Percentiles rank a stretch among this genome's conserved stretches.
phyloP scores from a whole-genome alignment of 1,140 invertebrate species.

The Drosophila auraria region DNA sequence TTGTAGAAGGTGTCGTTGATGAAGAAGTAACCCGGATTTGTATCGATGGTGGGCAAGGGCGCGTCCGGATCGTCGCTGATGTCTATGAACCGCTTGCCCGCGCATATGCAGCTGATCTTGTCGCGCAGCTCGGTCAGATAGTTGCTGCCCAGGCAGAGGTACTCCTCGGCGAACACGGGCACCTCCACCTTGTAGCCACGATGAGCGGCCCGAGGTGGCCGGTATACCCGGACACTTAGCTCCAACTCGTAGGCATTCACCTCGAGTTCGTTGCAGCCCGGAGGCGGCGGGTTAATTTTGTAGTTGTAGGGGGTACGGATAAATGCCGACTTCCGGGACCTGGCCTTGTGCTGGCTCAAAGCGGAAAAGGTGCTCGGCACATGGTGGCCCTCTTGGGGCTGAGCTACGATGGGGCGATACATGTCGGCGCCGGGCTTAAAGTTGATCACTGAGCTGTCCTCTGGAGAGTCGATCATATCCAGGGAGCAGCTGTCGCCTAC shows the following conservation, averaged over 20 bases:
- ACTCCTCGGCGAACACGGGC: slow-evolving; percentile 86
- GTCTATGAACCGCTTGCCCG: slow-evolving; percentile 88
- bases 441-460: slow-evolving; percentile 38
- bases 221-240: slow-evolving; percentile 85
- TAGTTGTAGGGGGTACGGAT: slow-evolving; percentile 53
- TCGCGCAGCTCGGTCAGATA: slow-evolving; percentile 88
- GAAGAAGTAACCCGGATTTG: slow-evolving; percentile 89
- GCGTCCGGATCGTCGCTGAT: slow-evolving; percentile 87
- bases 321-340: slow-evolving; percentile 41
- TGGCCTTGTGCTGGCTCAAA: slow-evolving; percentile 43
- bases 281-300: slow-evolving; percentile 19
- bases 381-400: slow-evolving; percentile 21
- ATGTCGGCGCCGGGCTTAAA: slow-evolving; percentile 53
- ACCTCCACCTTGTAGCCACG: slow-evolving; percentile 66
- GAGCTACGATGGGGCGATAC: slow-evolving; percentile 9
- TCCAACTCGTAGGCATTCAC: slow-evolving; percentile 68
- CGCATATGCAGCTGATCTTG: slow-evolving; percentile 89
- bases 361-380: slow-evolving; percentile 46
- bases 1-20: slow-evolving; percentile 93
- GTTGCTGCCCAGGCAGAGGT: slow-evolving; percentile 88
- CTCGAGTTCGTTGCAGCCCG: not conserved
- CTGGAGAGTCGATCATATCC: slow-evolving; percentile 39
- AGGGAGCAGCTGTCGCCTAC: slow-evolving; percentile 54
- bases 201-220: slow-evolving; percentile 79
- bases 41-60: slow-evolving; percentile 85